These are phyloP conservation scores for Scomber colias DNA, from an alignment of 2,113 vertebrate genomes.

Conservation along the genomic window DNA sequence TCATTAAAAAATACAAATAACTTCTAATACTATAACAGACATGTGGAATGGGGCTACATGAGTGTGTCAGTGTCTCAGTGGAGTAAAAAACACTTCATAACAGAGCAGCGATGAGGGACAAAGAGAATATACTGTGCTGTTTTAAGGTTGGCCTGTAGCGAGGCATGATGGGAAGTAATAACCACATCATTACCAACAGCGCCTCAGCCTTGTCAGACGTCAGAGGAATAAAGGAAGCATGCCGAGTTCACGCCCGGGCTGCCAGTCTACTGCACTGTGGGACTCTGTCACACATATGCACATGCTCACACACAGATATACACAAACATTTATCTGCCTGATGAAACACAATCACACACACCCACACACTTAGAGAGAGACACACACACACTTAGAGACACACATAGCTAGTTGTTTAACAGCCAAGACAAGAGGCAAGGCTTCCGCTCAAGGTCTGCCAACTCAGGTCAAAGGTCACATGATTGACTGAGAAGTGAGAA, in stretches of 20 bases:
- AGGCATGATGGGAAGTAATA: slow-evolving; percentile 82
- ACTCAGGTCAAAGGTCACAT: slow-evolving; percentile 55
- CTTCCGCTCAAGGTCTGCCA: slow-evolving; percentile 64
- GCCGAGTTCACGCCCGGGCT: slow-evolving; percentile 74
- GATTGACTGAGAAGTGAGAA: slow-evolving; percentile 32
- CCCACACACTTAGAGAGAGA: slow-evolving; percentile 52
- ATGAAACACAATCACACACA: slow-evolving; percentile 60
- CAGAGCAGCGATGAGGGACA: slow-evolving; percentile 44
- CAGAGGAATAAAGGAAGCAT: slow-evolving; percentile 78
- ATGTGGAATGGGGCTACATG: slow-evolving; percentile 4
- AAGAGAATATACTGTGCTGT: slow-evolving; percentile 41
- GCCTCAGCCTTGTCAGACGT: slow-evolving; percentile 77
- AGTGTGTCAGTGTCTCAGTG: slow-evolving; percentile 21
- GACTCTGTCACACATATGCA: slow-evolving; percentile 67
- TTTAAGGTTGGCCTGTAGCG: slow-evolving; percentile 71
- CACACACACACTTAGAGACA: slow-evolving; percentile 48
- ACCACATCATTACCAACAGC: slow-evolving; percentile 82
- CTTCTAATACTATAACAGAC: neutral
- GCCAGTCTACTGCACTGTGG: slow-evolving; percentile 67
- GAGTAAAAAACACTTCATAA: slow-evolving; percentile 34
- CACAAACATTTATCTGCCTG: slow-evolving; percentile 34
- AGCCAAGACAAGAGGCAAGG: slow-evolving; percentile 51
- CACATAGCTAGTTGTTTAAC: slow-evolving; percentile 50
- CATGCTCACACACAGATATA: slow-evolving; percentile 36
- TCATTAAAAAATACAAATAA: no score